Evolutionary conservation across 2,113 vertebrate genomes (phyloP).

Genomic region (Hippocampus comes): DNA sequence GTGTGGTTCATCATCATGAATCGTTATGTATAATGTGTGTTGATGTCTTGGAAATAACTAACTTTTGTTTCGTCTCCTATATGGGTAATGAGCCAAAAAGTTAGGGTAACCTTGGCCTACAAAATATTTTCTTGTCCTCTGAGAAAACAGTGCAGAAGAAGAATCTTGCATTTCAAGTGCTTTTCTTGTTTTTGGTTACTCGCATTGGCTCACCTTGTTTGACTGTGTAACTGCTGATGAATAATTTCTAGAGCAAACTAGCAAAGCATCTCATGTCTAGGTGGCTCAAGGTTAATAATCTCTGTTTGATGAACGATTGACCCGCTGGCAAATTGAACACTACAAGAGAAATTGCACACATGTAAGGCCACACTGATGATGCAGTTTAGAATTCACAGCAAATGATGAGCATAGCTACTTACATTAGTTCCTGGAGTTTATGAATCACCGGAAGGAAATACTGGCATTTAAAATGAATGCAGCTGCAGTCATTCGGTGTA

Average conservation of each 20-base stretch:
- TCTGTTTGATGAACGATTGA: not conserved
- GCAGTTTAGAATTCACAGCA: not conserved
- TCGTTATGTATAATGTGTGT: not conserved
- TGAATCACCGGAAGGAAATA: constrained; percentile 17
- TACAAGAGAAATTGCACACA: not conserved
- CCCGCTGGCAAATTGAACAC: not conserved
- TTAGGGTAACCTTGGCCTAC: not conserved
- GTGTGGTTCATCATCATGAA: too few species aligned
- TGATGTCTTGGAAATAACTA: not conserved
- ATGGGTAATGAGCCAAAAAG: not conserved
- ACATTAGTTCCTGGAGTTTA: constrained; percentile 7
- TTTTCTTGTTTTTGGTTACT: not conserved
- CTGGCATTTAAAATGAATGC: not conserved
- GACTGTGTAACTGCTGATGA: not conserved
- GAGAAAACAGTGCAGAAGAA: not conserved
- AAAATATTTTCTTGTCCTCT: not conserved
- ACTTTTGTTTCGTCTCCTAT: not conserved
- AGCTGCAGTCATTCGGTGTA: not conserved
- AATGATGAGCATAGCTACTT: not conserved
- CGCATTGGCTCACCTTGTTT: not conserved
- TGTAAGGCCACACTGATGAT: not conserved
- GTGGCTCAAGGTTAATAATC: not conserved
- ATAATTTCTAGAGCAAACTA: not conserved
- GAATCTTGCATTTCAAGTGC: not conserved
- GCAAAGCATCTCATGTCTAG: not conserved